Evolutionary conservation across 2,888 invertebrate genomes (phyloP).

Genomic region (Morpho achilles): DNA sequence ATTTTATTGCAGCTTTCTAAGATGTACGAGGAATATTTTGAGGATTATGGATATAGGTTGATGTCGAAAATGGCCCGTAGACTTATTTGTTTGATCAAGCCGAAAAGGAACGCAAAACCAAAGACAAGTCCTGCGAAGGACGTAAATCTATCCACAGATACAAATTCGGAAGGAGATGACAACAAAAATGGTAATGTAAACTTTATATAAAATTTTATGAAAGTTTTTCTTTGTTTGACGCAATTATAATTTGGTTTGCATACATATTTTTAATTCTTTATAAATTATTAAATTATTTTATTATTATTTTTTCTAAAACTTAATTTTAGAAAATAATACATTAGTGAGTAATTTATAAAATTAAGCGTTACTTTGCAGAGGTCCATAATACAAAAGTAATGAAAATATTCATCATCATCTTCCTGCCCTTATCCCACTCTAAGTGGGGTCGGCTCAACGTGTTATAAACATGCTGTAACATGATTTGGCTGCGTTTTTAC

Average conservation of each 20-base stretch:
- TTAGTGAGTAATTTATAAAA: constrained; percentile 6
- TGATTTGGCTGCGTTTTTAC: too few relatives aligned
- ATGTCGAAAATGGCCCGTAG: constrained; percentile 59
- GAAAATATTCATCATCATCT: too few relatives aligned
- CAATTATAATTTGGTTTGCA: too few relatives aligned
- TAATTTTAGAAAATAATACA: constrained; percentile 1
- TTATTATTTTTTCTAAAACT: too few relatives aligned
- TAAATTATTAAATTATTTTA: too few relatives aligned
- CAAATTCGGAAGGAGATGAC: constrained; percentile 19
- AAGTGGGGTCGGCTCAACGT: too few relatives aligned
- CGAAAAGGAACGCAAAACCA: constrained; percentile 29
- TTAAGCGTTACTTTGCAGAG: too few relatives aligned
- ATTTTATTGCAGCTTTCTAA: constrained; percentile 80
- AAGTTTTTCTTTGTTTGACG: too few relatives aligned
- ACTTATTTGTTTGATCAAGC: constrained; percentile 47
- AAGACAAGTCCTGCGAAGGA: constrained; percentile 11
- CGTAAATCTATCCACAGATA: constrained; percentile 6
- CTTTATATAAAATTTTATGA: too few relatives aligned
- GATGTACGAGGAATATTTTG: constrained; percentile 87
- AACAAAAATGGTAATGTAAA: constrained; percentile 16
- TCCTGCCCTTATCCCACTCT: too few relatives aligned
- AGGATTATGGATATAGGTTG: constrained; percentile 78
- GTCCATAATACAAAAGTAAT: too few relatives aligned
- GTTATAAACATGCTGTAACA: too few relatives aligned
- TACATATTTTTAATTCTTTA: neutral